These are phyloP conservation scores for Equus przewalskii DNA, from an alignment of 2,113 vertebrate species.

Conservation along the genomic window DNA sequence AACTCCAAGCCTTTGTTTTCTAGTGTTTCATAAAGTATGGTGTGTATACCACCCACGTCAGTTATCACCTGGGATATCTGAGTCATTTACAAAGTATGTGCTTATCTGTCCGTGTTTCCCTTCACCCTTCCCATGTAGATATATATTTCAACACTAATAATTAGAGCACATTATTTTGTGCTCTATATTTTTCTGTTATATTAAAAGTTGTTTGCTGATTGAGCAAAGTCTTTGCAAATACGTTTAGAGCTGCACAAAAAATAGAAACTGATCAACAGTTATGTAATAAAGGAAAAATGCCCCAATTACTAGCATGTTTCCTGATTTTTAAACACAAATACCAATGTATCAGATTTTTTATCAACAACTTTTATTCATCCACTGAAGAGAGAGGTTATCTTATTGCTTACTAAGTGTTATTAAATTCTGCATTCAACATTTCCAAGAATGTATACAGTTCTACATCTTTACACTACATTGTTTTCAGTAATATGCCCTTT, in stretches of 20 bases:
- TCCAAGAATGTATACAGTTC: background rate
- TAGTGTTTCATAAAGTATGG: background rate
- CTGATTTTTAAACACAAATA: background rate
- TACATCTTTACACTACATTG: background rate
- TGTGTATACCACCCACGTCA: background rate
- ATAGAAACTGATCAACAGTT: background rate
- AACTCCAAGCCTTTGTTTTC: background rate
- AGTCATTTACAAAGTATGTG: background rate
- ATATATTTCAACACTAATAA: background rate
- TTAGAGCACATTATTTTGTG: background rate
- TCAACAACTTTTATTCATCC: background rate
- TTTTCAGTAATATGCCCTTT: background rate
- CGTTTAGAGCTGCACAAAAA: background rate
- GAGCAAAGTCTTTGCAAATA: background rate
- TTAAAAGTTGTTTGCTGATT: background rate
- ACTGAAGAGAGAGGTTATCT: background rate
- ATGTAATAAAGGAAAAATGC: background rate
- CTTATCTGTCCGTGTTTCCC: background rate
- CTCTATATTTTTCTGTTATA: background rate
- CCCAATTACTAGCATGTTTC: background rate
- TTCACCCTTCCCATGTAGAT: background rate
- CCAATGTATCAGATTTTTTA: background rate
- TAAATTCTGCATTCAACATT: background rate
- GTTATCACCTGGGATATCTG: background rate
- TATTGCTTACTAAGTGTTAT: background rate